Conservation (phyloP, 2,797 vertebrate species). For the Sarcophilus harrisii region DNA sequence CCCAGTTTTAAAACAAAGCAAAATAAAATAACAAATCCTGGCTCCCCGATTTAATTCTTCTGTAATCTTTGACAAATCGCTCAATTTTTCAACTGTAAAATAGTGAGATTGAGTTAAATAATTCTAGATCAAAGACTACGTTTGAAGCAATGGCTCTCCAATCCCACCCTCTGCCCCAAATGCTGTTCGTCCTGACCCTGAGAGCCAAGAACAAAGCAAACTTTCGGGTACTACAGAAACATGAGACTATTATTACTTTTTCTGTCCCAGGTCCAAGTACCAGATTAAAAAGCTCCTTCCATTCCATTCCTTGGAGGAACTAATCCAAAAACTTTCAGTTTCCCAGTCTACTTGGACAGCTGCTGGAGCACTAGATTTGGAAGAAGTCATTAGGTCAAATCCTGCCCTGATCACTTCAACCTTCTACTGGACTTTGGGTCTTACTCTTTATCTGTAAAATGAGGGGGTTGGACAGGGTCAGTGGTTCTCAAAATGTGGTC, state of each 20-base stretch:
- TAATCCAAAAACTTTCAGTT: not conserved
- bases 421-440: not conserved
- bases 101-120: not conserved
- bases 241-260: not conserved
- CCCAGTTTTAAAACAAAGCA: not conserved
- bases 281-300: not conserved
- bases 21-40: not conserved
- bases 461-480: too few relatives aligned
- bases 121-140: not conserved
- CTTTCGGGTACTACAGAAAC: not conserved
- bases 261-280: not conserved
- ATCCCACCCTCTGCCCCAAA: not conserved
- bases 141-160: not conserved
- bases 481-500: too few relatives aligned
- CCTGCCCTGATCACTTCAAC: too few relatives aligned
- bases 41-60: not conserved
- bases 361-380: not conserved
- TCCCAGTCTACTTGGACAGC: not conserved
- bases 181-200: not conserved
- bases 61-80: not conserved
- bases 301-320: not conserved
- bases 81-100: not conserved
- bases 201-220: not conserved
- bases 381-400: not conserved
- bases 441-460: not conserved